Percentiles rank a stretch among this genome's conserved stretches.
Evolutionary conservation across 2,113 vertebrate species (phyloP).

Genomic region (Struthio camelus): DNA sequence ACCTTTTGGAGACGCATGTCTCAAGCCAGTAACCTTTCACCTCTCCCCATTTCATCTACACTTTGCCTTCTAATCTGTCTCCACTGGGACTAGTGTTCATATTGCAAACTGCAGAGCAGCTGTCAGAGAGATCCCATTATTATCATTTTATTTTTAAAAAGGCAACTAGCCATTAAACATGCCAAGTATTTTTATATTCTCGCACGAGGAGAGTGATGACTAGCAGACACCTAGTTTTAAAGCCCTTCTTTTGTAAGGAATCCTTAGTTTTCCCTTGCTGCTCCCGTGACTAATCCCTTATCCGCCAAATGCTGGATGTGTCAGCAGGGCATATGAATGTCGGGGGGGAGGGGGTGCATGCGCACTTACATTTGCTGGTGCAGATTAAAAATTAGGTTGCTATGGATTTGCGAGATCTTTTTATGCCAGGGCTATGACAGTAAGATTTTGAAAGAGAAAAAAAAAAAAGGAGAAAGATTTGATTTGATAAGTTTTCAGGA

Average conservation of each 20-base stretch:
- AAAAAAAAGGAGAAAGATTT: neutral
- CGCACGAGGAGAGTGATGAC: neutral
- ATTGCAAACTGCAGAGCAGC: neutral
- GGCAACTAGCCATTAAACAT: neutral
- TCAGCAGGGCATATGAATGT: neutral
- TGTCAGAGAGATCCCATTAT: neutral
- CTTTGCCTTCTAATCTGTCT: neutral
- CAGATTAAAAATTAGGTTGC: neutral
- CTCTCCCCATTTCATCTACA: neutral
- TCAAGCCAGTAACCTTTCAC: neutral
- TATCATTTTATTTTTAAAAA: neutral
- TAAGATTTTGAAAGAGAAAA: neutral
- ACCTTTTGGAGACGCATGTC: neutral
- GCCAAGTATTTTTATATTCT: neutral
- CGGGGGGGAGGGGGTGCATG: neutral
- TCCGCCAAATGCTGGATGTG: neutral
- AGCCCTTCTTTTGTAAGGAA: neutral
- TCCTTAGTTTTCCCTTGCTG: neutral
- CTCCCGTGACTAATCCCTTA: slow-evolving; percentile 4
- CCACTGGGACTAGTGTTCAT: neutral
- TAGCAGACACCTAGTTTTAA: neutral
- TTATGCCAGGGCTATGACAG: neutral
- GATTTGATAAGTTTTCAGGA: neutral
- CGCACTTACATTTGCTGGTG: neutral
- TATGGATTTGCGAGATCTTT: neutral